Conservation (phyloP, 2,888 invertebrate species). For the Anorthoa munda region DNA sequence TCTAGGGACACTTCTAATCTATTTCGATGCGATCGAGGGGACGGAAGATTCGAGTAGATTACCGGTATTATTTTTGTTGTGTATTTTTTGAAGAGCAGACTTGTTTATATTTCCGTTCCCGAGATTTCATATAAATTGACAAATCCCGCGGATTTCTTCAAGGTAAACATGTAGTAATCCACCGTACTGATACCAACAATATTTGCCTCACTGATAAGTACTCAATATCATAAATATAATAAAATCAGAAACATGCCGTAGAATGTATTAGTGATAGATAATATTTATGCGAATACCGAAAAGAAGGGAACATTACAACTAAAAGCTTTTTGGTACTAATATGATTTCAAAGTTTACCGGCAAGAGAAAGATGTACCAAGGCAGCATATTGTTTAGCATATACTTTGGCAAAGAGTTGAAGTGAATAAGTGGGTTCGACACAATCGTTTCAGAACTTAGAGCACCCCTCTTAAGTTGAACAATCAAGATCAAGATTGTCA, state of each 20-base stretch:
- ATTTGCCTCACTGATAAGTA: neutral
- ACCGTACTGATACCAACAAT: neutral
- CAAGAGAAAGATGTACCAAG: constrained; percentile 6
- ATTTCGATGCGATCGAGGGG: constrained; percentile 49
- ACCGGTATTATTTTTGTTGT: constrained; percentile 29
- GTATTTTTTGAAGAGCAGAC: constrained; percentile 18
- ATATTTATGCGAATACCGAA: constrained; percentile 25
- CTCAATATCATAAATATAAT: constrained; percentile 29
- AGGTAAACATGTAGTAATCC: neutral
- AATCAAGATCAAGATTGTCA: neutral
- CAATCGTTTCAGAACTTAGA: neutral
- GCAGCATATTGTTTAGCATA: constrained; percentile 5
- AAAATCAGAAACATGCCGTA: constrained; percentile 10
- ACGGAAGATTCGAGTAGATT: constrained; percentile 29
- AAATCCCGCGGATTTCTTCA: neutral
- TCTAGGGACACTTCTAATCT: constrained; percentile 54
- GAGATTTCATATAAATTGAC: constrained; percentile 10
- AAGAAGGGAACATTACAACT: constrained; percentile 24
- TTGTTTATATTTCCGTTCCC: neutral
- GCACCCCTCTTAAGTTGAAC: neutral
- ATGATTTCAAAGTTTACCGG: constrained; percentile 31
- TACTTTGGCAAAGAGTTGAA: neutral
- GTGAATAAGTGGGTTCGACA: neutral
- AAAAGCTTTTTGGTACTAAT: constrained; percentile 41
- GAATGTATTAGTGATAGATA: constrained; percentile 22